Percentiles rank a stretch among this genome's conserved stretches.
phyloP scores from a whole-genome alignment of 2,888 invertebrate species.

The Yponomeuta malinellus region DNA sequence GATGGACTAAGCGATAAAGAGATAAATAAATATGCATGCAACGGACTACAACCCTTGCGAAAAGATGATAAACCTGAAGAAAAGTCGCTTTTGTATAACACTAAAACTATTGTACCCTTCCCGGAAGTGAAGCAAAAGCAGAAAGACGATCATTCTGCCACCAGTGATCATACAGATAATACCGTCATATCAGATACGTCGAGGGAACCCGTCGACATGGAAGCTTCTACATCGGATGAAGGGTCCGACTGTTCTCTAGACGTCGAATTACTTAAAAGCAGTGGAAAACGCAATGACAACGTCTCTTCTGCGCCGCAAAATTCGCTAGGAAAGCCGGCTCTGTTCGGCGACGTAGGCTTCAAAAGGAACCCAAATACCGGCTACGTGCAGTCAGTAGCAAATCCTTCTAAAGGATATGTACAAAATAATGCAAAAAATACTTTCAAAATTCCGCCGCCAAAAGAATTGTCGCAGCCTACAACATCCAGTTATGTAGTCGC shows the following conservation, averaged over 20 bases:
- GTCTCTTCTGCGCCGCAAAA: conserved; percentile 43
- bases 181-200: conserved; percentile 65
- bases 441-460: background rate
- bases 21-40: conserved; percentile 55
- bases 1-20: conserved; percentile 74
- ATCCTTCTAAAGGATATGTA: conserved; percentile 43
- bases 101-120: conserved; percentile 43
- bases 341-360: conserved; percentile 48
- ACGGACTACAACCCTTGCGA: conserved; percentile 53
- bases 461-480: conserved; percentile 35
- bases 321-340: conserved; percentile 45
- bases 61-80: conserved; percentile 70
- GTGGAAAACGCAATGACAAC: conserved; percentile 33
- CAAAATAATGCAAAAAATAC: conserved; percentile 26
- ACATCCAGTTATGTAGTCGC: conserved; percentile 43
- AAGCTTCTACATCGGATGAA: conserved; percentile 58
- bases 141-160: conserved; percentile 52
- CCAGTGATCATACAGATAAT: conserved; percentile 66
- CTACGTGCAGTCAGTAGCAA: conserved; percentile 45
- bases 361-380: conserved; percentile 49
- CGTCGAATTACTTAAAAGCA: conserved; percentile 40
- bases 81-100: conserved; percentile 58
- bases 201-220: conserved; percentile 50
- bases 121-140: conserved; percentile 46
- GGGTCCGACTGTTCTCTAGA: conserved; percentile 62